phyloP scores from a whole-genome alignment of 1,140 invertebrate species.

The Myzus persicae region DNA sequence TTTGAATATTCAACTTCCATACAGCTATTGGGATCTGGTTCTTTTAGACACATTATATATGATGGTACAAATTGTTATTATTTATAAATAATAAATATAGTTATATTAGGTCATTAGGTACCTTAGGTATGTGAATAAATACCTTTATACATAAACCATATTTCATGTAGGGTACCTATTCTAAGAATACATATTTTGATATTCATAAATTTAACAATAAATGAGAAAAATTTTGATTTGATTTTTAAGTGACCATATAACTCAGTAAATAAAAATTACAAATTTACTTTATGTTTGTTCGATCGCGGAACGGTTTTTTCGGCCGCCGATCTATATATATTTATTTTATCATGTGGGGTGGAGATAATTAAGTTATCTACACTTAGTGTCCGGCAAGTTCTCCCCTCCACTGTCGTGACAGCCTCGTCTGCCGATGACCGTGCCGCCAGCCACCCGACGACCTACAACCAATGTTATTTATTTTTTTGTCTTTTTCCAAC shows the following conservation, averaged over 20 bases:
- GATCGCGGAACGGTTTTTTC: too few relatives aligned
- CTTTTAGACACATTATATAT: neutral
- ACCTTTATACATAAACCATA: constrained; percentile 20
- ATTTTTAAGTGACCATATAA: neutral
- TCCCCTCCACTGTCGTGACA: too few relatives aligned
- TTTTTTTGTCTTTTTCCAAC: too few relatives aligned
- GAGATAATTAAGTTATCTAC: too few relatives aligned
- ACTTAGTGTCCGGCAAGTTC: too few relatives aligned
- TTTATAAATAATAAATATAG: constrained; percentile 19
- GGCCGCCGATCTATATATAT: too few relatives aligned
- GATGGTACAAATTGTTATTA: neutral
- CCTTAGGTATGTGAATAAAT: constrained; percentile 8
- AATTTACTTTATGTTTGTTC: constrained; percentile 3
- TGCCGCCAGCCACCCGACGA: too few relatives aligned
- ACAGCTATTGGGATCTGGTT: neutral
- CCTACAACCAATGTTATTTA: too few relatives aligned
- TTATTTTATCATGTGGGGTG: too few relatives aligned
- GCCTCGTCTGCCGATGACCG: too few relatives aligned
- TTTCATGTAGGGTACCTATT: constrained; percentile 2
- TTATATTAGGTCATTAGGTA: constrained; percentile 17
- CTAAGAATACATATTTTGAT: neutral
- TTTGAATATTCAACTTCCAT: constrained; percentile 23
- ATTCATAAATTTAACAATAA: constrained; percentile 1
- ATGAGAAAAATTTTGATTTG: neutral
- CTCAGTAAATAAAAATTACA: neutral